These are phyloP conservation scores for Ictidomys tridecemlineatus DNA, from an alignment of 2,113 vertebrate species.

Conservation along the genomic window DNA sequence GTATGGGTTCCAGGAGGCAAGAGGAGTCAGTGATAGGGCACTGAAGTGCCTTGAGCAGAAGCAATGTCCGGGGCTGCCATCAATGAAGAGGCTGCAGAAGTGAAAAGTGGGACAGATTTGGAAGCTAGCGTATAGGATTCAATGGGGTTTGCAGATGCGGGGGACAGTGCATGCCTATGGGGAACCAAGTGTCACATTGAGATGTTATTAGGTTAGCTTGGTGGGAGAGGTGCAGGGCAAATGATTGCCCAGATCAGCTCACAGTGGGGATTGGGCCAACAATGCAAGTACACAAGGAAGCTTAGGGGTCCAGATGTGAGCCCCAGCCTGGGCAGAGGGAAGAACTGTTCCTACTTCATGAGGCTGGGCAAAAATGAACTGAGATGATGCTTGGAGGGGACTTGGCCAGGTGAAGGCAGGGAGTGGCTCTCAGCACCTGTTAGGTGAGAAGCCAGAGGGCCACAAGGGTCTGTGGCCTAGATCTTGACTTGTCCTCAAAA, in stretches of 20 bases:
- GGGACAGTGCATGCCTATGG: background rate
- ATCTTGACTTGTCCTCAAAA: background rate
- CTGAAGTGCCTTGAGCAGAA: background rate
- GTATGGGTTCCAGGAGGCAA: background rate
- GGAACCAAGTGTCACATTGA: background rate
- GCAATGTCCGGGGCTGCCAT: rapidly evolving
- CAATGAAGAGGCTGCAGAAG: background rate
- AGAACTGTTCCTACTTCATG: background rate
- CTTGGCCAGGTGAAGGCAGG: background rate
- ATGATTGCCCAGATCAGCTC: background rate
- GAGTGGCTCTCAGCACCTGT: background rate
- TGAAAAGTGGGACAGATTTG: background rate
- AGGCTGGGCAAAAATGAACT: rapidly evolving
- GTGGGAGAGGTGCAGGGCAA: background rate
- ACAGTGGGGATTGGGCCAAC: background rate
- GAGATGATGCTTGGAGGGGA: background rate
- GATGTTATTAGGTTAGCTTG: background rate
- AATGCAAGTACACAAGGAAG: background rate
- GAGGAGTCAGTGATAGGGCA: background rate
- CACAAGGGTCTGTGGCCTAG: background rate
- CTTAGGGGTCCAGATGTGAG: background rate
- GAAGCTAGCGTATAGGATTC: background rate
- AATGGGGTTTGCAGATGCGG: too few relatives aligned
- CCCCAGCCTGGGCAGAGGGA: background rate
- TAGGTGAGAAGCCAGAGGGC: background rate